These are phyloP conservation scores for Xylota sylvarum DNA, from an alignment of 2,888 invertebrate genomes.

Conservation along the genomic window DNA sequence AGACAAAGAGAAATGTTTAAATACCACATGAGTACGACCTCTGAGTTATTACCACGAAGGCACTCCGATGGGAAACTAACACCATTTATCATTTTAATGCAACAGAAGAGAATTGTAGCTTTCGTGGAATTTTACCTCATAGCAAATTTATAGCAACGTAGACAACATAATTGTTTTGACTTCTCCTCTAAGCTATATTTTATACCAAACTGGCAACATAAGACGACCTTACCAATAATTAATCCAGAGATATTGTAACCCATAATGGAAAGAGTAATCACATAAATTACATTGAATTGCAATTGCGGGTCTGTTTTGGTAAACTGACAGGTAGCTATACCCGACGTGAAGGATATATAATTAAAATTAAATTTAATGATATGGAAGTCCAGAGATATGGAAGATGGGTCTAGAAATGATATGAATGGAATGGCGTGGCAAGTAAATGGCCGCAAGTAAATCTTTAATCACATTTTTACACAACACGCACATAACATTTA, in stretches of 20 bases:
- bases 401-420: background rate
- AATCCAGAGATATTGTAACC: conserved; percentile 25
- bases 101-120: conserved; percentile 22
- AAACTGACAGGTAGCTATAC: conserved; percentile 42
- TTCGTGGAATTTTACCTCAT: conserved; percentile 11
- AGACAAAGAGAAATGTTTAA: conserved; percentile 63
- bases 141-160: conserved; percentile 44
- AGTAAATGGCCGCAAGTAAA: too few species aligned
- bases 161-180: conserved; percentile 63
- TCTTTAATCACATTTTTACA: too few species aligned
- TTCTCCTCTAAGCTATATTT: conserved; percentile 34
- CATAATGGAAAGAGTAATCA: conserved; percentile 47
- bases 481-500: too few species aligned
- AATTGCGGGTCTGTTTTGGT: conserved; percentile 28
- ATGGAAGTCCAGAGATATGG: background rate
- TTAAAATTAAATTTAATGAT: conserved; percentile 10
- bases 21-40: conserved; percentile 57
- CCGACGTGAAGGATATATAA: conserved; percentile 6
- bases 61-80: conserved; percentile 40
- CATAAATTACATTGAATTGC: conserved; percentile 52
- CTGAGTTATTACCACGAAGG: conserved; percentile 60
- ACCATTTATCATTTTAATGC: conserved; percentile 63
- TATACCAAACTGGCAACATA: conserved; percentile 24
- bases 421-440: too few species aligned
- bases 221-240: conserved; percentile 40